Percentiles rank a stretch among this genome's conserved stretches.
These are phyloP conservation scores for Paramormyrops kingsleyae DNA, from an alignment of 2,113 vertebrate genomes.

Conservation along the genomic window DNA sequence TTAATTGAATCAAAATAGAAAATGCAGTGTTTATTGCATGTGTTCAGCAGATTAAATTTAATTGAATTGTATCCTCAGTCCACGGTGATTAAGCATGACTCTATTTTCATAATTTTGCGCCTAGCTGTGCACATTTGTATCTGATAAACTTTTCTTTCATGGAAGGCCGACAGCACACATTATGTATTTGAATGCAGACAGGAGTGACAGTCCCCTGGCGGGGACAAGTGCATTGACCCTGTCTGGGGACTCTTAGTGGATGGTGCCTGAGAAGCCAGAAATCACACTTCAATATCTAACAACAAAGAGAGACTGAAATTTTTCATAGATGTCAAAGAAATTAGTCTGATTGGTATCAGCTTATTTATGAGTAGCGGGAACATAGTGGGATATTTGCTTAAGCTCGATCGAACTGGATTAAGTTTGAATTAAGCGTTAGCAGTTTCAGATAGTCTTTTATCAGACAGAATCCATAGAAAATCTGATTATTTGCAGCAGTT, in stretches of 20 bases:
- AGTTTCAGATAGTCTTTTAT: constrained; percentile 33
- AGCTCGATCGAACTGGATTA: constrained; percentile 49
- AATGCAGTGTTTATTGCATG: constrained; percentile 41
- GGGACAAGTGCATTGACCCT: not conserved
- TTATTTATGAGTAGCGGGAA: constrained; percentile 34
- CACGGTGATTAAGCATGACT: constrained; percentile 42
- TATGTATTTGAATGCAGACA: not conserved
- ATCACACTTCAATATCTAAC: constrained; percentile 23
- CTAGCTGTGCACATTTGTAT: constrained; percentile 21
- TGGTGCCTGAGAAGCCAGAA: not conserved
- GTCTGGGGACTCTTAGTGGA: not conserved
- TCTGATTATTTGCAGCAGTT: constrained; percentile 9
- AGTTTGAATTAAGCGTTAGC: constrained; percentile 42
- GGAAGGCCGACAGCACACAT: not conserved
- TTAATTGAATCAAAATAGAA: constrained; percentile 50
- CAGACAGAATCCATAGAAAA: constrained; percentile 7
- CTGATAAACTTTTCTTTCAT: constrained; percentile 11
- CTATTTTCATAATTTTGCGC: constrained; percentile 31
- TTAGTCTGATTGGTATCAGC: constrained; percentile 37
- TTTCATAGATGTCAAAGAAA: constrained; percentile 46
- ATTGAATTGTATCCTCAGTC: constrained; percentile 50
- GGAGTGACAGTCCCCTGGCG: not conserved
- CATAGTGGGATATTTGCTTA: constrained; percentile 41
- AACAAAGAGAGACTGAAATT: constrained; percentile 43
- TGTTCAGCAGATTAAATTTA: constrained; percentile 46